phyloP scores from a whole-genome alignment of 2,113 vertebrate genomes.

The Galbula dea region DNA sequence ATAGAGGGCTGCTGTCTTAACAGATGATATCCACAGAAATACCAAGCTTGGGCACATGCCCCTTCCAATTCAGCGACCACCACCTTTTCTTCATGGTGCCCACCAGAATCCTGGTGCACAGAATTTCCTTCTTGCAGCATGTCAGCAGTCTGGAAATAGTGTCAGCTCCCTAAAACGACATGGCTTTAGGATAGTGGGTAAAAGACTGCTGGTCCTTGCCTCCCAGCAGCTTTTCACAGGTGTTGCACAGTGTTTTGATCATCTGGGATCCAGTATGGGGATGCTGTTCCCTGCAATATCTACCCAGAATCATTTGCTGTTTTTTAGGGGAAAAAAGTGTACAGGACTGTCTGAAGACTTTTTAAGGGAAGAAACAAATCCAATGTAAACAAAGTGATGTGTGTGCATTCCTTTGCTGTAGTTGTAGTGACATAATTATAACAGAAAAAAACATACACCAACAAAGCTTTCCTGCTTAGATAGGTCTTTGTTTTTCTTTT shows the following conservation, averaged over 20 bases:
- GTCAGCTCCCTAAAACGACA: neutral
- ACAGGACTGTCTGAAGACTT: neutral
- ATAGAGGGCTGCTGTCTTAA: neutral
- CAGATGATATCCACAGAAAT: neutral
- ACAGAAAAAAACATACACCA: neutral
- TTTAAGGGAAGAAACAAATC: neutral
- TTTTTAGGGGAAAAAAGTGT: neutral
- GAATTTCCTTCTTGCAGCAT: neutral
- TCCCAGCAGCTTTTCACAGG: neutral
- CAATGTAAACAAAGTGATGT: constrained; percentile 16
- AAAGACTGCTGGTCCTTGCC: neutral
- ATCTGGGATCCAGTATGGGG: neutral
- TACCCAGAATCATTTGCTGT: neutral
- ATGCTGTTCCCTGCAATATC: neutral
- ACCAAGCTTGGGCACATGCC: neutral
- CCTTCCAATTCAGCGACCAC: neutral
- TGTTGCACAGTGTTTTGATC: neutral
- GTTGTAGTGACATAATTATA: neutral
- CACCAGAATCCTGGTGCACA: neutral
- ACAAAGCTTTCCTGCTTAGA: neutral
- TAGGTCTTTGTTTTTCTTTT: neutral
- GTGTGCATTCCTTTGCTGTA: constrained; percentile 8
- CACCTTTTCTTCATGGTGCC: neutral
- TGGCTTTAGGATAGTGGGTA: rapidly evolving
- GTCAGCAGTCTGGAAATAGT: neutral